These are phyloP conservation scores for Hozukius guyotensis DNA, from an alignment of 2,797 vertebrate genomes.

Conservation along the genomic window DNA sequence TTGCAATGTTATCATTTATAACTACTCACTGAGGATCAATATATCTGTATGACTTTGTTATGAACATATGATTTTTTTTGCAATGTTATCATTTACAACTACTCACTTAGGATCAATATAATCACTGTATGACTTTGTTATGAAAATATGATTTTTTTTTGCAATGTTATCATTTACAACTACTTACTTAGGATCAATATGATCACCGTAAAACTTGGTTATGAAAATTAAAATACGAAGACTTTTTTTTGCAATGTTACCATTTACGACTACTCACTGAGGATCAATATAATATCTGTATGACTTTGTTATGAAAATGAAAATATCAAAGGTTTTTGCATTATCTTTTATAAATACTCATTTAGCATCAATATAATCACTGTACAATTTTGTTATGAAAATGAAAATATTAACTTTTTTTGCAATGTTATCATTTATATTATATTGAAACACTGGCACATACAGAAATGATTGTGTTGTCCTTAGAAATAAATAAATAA, in stretches of 20 bases:
- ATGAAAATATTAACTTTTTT: neutral
- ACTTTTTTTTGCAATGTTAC: neutral
- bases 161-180: neutral
- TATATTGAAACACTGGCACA: neutral
- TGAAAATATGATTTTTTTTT: neutral
- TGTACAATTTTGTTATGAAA: neutral
- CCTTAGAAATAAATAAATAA: neutral
- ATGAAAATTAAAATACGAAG: neutral
- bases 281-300: neutral
- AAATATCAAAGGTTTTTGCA: neutral
- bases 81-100: neutral
- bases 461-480: neutral
- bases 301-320: neutral
- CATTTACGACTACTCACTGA: rapidly evolving
- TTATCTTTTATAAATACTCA: neutral
- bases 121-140: neutral
- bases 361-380: neutral
- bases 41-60: neutral
- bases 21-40: neutral
- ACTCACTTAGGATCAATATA: neutral
- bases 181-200: neutral
- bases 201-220: neutral
- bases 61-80: neutral
- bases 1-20: neutral
- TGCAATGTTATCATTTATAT: neutral